Evolutionary conservation across 2,797 vertebrate genomes (phyloP).

Genomic region (Chiroxiphia lanceolata): DNA sequence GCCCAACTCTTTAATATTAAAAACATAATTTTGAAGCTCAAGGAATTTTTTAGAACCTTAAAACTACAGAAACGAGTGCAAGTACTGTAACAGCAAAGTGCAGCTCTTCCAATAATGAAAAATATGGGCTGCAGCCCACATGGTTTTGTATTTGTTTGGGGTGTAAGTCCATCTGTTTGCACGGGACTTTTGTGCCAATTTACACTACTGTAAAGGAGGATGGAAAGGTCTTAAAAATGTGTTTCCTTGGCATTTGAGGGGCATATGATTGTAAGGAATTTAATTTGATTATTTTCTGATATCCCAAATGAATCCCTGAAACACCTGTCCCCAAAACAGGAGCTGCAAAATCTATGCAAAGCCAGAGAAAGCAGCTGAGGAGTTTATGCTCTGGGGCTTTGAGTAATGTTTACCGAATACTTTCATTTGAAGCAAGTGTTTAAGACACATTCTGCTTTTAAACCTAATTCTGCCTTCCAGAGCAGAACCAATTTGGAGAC

Average conservation of each 20-base stretch:
- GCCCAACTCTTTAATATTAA: background rate
- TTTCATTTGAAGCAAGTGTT: slow-evolving; percentile 32
- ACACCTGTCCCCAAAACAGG: slow-evolving; percentile 10
- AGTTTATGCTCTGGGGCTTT: slow-evolving; percentile 27
- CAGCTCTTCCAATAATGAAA: background rate
- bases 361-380: background rate
- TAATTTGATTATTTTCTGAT: slow-evolving; percentile 35
- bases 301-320: slow-evolving; percentile 14
- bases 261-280: background rate
- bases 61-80: background rate
- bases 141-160: background rate
- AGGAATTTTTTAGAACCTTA: background rate
- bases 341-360: slow-evolving; percentile 44
- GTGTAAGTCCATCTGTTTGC: background rate
- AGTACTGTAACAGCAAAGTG: background rate
- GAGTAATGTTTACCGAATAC: slow-evolving; percentile 41
- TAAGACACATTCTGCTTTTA: slow-evolving; percentile 48
- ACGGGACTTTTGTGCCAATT: background rate
- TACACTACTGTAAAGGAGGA: background rate
- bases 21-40: background rate
- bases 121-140: background rate
- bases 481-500: slow-evolving; percentile 62
- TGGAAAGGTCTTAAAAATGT: background rate
- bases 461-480: slow-evolving; percentile 37
- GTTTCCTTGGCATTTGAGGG: background rate